Evolutionary conservation across 2,888 invertebrate species (phyloP).

Genomic region (Neoscelio sp.): DNA sequence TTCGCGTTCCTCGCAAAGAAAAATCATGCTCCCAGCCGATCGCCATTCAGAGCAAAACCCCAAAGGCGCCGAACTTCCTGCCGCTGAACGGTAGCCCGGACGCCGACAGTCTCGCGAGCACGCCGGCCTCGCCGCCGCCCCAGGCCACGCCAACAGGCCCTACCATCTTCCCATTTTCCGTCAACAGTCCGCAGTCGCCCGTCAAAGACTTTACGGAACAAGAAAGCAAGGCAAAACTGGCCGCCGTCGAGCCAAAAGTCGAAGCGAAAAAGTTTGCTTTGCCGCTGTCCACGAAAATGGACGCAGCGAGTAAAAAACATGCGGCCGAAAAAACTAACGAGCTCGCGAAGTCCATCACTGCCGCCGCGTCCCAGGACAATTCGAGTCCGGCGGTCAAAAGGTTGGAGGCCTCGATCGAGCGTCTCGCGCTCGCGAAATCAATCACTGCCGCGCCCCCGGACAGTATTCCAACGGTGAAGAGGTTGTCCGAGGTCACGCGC

Average conservation of each 20-base stretch:
- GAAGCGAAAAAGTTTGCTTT: conserved; percentile 69
- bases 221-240: conserved; percentile 14
- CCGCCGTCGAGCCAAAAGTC: not conserved
- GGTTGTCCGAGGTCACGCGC: conserved; percentile 75
- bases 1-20: conserved; percentile 79
- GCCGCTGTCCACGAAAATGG: conserved; percentile 71
- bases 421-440: conserved; percentile 37
- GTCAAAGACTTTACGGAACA: conserved; percentile 83
- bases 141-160: conserved; percentile 86
- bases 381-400: conserved; percentile 75
- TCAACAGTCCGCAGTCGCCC: conserved; percentile 88
- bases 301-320: conserved; percentile 66
- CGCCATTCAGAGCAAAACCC: conserved; percentile 84
- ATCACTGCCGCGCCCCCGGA: conserved; percentile 54
- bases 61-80: conserved; percentile 81
- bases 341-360: not conserved
- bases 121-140: conserved; percentile 83
- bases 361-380: conserved; percentile 33
- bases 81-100: conserved; percentile 82
- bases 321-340: not conserved
- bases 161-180: conserved; percentile 88
- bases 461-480: conserved; percentile 76
- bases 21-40: conserved; percentile 87
- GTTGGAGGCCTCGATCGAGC: conserved; percentile 76
- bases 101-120: conserved; percentile 82